Evolutionary conservation across 2,113 vertebrate species (phyloP), one percentile per base, ranked within the genome.

Genomic region (Nipponia nippon): DNA sequence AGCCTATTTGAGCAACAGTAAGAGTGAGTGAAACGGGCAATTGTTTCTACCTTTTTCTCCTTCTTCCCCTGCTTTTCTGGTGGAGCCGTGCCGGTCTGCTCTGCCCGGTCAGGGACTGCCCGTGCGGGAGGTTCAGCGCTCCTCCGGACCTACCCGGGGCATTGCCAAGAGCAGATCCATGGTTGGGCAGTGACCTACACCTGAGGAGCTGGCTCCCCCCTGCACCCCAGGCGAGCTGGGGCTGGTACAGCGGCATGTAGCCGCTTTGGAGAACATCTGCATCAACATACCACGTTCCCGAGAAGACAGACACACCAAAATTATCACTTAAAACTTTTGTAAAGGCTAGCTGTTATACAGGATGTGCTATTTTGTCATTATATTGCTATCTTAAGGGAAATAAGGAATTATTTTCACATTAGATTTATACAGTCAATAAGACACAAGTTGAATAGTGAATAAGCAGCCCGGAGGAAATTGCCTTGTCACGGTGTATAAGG

Each of bases 371-470:
- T 91, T 83, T 91, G 78, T 95, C 87, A 65, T 95, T 90, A 16
- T 89, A 36, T 89, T 55, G 69, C 72, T 89, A 58, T 96, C 85
- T 95, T 69, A 66, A 71, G 91, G 93, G 90, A 96, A 97, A 79
- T 80, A 85, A 93, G 85, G 94, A 81, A 67, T 84, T 94, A 90
- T 91, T 94, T 96, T 96, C 87, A 71, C 66, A 59, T 94, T 87
- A 77, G 62, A 77, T 93, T 94, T 94, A 72, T 59, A 76, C 55
- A 88, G 85, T 81, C 78, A 89, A 62, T 84, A 91, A 87, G 71
- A 87, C 2, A 11, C 1, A 17, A 90, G n/a, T 32, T 91, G 93
- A 95, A 88, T 89, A 73, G 87, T 71, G 76, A 94, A 47, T 21
- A 70, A 80, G 66, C 47, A 55, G 83, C 72, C 79, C 67, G 42